phyloP scores from a whole-genome alignment of 2,113 vertebrate species.

The Caloenas nicobarica region DNA sequence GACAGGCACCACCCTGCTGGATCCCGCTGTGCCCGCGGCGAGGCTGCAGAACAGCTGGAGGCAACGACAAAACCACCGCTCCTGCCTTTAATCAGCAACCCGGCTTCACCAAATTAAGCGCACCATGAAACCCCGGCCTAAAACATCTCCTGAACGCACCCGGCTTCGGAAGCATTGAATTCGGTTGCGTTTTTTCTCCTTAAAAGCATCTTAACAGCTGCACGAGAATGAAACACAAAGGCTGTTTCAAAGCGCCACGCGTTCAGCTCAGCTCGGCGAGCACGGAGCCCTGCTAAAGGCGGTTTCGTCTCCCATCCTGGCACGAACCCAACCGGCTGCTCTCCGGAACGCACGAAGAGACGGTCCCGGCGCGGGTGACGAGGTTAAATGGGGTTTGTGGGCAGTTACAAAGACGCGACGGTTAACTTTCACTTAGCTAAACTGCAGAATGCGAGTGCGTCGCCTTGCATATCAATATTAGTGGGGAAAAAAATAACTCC shows the following conservation, averaged over 20 bases:
- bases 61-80: not conserved
- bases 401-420: rapidly evolving
- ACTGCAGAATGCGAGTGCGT: rapidly evolving
- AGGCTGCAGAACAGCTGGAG: not conserved
- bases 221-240: not conserved
- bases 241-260: not conserved
- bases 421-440: not conserved
- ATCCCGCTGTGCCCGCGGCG: no score
- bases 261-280: rapidly evolving
- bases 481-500: not conserved
- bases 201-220: not conserved
- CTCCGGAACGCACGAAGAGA: not conserved
- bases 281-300: not conserved
- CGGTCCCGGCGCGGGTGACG: rapidly evolving
- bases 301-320: rapidly evolving
- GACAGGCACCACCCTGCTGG: not conserved
- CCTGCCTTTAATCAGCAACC: not conserved
- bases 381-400: rapidly evolving
- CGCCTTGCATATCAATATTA: rapidly evolving
- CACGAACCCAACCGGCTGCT: not conserved
- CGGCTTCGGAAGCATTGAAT: not conserved
- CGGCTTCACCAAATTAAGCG: not conserved
- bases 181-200: not conserved
- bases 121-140: not conserved
- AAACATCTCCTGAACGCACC: rapidly evolving